These are phyloP conservation scores for Illadopsis cleaveri DNA, from an alignment of 2,113 vertebrate species.

Conservation along the genomic window DNA sequence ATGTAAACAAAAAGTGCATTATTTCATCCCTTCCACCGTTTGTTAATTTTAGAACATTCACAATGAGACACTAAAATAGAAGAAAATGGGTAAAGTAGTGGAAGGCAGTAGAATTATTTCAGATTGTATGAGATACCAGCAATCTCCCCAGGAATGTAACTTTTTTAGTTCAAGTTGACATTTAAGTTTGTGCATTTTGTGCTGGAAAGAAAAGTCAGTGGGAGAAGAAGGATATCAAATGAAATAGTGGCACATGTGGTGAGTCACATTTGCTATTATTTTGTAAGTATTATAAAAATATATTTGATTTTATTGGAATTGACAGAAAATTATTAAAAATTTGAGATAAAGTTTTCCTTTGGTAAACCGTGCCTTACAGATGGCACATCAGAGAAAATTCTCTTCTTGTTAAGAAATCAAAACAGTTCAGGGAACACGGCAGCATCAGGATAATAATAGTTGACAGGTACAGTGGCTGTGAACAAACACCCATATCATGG, in stretches of 20 bases:
- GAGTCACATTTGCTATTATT: constrained; percentile 58
- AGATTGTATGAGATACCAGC: background rate
- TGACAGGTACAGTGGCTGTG: constrained; percentile 67
- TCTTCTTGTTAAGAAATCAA: constrained; percentile 58
- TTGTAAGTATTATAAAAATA: constrained; percentile 48
- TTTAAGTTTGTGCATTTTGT: constrained; percentile 63
- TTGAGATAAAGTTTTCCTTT: constrained; percentile 25
- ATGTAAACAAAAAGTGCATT: background rate
- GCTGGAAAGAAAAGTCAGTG: constrained; percentile 54
- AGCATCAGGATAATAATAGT: constrained; percentile 54
- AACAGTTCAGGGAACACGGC: constrained; percentile 63
- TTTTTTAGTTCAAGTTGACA: constrained; percentile 49
- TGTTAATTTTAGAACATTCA: background rate
- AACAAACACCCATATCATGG: constrained; percentile 59
- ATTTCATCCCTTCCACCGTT: background rate
- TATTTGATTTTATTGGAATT: constrained; percentile 56
- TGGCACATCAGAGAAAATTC: constrained; percentile 62
- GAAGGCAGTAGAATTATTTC: background rate
- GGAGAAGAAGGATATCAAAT: constrained; percentile 52
- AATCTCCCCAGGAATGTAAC: constrained; percentile 6
- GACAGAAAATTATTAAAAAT: constrained; percentile 64
- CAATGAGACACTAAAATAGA: background rate
- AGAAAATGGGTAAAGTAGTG: background rate
- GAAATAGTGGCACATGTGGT: constrained; percentile 59
- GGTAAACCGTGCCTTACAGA: constrained; percentile 40